Evolutionary conservation across 1,140 invertebrate genomes (phyloP).

Genomic region (Ganaspis sp.): DNA sequence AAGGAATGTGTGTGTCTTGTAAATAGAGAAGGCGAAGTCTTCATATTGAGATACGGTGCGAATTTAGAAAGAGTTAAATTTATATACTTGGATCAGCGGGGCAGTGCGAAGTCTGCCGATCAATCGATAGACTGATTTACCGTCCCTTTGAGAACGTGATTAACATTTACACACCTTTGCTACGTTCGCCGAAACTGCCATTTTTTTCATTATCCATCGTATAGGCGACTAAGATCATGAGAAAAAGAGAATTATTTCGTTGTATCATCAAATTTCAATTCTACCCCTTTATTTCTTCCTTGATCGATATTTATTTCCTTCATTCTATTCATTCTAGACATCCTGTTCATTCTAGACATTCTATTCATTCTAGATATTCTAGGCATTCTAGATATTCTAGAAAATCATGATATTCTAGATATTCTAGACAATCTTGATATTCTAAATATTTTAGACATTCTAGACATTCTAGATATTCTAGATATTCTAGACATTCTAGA

Average conservation of each 20-base stretch:
- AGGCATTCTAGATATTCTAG: no score
- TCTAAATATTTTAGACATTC: no score
- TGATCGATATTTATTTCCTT: no score
- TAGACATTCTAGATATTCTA: no score
- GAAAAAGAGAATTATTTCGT: background rate
- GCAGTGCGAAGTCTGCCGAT: conserved; percentile 51
- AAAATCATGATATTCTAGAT: no score
- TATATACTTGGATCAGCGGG: conserved; percentile 17
- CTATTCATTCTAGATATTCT: no score
- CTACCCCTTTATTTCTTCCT: no score
- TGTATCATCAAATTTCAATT: no score
- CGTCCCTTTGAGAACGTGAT: conserved; percentile 39
- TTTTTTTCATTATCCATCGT: conserved; percentile 10
- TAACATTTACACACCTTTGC: conserved; percentile 9
- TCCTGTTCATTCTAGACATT: no score
- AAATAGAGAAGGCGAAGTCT: background rate
- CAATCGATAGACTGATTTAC: conserved; percentile 60
- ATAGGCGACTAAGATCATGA: background rate
- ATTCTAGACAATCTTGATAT: no score
- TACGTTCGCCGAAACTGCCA: conserved; percentile 31
- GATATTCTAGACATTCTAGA: no score
- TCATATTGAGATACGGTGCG: background rate
- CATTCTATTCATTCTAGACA: no score
- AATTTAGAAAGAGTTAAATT: background rate
- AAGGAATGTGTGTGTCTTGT: conserved; percentile 1